Conservation (phyloP, 1,140 invertebrate species). For the Caerostris darwini region DNA sequence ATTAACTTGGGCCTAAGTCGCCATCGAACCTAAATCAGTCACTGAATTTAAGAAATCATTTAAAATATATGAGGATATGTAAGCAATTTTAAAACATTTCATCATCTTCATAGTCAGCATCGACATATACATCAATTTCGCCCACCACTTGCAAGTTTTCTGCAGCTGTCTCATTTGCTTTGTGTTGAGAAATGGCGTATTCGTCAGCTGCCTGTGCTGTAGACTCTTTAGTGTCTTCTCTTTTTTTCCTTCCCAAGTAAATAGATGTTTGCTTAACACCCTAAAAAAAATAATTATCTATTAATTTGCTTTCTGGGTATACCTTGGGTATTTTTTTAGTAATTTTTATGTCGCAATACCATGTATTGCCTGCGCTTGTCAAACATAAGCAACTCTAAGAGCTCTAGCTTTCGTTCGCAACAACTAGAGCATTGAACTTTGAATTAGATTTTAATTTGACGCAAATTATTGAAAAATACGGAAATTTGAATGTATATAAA, state of each 20-base stretch:
- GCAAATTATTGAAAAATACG: too few relatives aligned
- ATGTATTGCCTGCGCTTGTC: too few relatives aligned
- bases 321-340: neutral
- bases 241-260: constrained; percentile 67
- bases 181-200: neutral
- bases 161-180: neutral
- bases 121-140: constrained; percentile 53
- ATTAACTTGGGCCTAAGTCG: too few relatives aligned
- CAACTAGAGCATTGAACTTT: too few relatives aligned
- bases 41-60: neutral
- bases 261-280: constrained; percentile 64
- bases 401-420: too few relatives aligned
- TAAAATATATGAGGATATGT: neutral
- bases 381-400: too few relatives aligned
- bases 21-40: neutral
- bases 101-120: constrained; percentile 55
- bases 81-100: constrained; percentile 45
- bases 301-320: neutral
- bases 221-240: constrained; percentile 9
- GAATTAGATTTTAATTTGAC: too few relatives aligned
- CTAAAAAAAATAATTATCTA: constrained; percentile 5
- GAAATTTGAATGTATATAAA: too few relatives aligned
- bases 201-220: neutral
- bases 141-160: constrained; percentile 35
- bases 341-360: neutral